Base-by-base conservation (phyloP, 2,888 invertebrate genomes). In the Drosophila picticornis region DNA sequence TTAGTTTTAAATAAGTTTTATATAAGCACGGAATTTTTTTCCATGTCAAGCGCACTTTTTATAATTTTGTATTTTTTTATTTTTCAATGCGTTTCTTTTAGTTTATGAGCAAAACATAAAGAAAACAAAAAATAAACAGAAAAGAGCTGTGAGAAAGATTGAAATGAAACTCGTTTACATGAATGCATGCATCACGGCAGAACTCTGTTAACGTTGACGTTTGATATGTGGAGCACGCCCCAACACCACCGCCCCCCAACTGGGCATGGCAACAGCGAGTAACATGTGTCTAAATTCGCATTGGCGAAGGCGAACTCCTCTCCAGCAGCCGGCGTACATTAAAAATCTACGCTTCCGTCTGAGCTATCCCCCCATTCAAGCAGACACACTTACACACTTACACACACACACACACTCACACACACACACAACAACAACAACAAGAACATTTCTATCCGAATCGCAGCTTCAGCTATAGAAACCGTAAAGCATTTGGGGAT, bases 221-320 rank as follows among this genome's bases (percentile, higher is more conserved):
- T 69, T 73, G 77, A 77, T 80, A 87, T 87, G 74, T 87, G 77
- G 72, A 59, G 62, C 87, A 82, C 77, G 66, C 74, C 71, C 58
- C n/a, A 52, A 19, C 32, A 46, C 27, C 27, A 22, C 10, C 13
- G 4, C 2, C 16, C n/a, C 1, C 53, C 9, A 13, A 13, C 9
- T 25, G 25, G 29, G 64, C 6, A 68, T 48, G 68, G 60, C 57
- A 59, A 57, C 56, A 60, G 67, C 67, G 53, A 72, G 74, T 74
- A 89, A 87, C 85, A 85, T 85, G 90, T 89, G 85, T 89, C 89
- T 87, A 80, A 84, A 70, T 85, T 85, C 90, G 88, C 62, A 69
- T 64, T 38, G 46, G 4, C 46, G 7, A 46, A 46, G 13, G 13
- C 22, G 22, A 46, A 25, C 38, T 38, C 38, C 38, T 51, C 51